Percentiles rank a stretch among this genome's conserved stretches.
phyloP scores from a whole-genome alignment of 2,797 vertebrate genomes.

The Gymnothorax reevesii region DNA sequence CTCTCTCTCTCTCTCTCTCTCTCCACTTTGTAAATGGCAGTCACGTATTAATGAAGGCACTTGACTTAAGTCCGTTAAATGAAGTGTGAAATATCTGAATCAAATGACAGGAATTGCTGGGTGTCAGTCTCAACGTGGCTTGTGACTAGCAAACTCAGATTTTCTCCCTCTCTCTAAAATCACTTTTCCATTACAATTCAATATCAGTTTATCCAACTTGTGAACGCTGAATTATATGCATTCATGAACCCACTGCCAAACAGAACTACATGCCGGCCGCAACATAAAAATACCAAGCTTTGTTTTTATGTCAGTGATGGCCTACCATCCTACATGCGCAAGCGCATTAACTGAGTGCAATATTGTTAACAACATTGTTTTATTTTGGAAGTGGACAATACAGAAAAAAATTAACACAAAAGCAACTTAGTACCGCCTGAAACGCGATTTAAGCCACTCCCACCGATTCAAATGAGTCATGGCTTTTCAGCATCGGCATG shows the following conservation, averaged over 20 bases:
- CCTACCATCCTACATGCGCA: not conserved
- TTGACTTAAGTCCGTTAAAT: slow-evolving; percentile 4
- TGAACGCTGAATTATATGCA: not conserved
- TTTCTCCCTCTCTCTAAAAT: not conserved
- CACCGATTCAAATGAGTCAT: not conserved
- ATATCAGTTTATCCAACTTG: not conserved
- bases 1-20: slow-evolving; percentile 52
- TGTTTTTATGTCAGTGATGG: not conserved
- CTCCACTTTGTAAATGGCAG: slow-evolving; percentile 27
- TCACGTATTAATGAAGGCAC: not conserved
- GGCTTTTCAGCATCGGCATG: not conserved
- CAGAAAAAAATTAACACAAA: not conserved
- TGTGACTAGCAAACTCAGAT: not conserved
- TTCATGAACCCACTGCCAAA: not conserved
- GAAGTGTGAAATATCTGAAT: slow-evolving; percentile 27
- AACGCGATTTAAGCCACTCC: not conserved
- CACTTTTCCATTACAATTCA: not conserved
- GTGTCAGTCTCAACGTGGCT: not conserved
- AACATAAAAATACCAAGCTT: not conserved
- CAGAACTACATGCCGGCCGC: not conserved
- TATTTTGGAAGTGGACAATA: not conserved
- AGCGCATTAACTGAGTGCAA: not conserved
- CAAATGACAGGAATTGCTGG: slow-evolving; percentile 11
- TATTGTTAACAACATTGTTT: not conserved
- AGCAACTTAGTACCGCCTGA: not conserved